Evolutionary conservation across 2,888 invertebrate genomes (phyloP), one percentile per base, ranked within the genome.

Genomic region (Cheilosia vernalis): DNA sequence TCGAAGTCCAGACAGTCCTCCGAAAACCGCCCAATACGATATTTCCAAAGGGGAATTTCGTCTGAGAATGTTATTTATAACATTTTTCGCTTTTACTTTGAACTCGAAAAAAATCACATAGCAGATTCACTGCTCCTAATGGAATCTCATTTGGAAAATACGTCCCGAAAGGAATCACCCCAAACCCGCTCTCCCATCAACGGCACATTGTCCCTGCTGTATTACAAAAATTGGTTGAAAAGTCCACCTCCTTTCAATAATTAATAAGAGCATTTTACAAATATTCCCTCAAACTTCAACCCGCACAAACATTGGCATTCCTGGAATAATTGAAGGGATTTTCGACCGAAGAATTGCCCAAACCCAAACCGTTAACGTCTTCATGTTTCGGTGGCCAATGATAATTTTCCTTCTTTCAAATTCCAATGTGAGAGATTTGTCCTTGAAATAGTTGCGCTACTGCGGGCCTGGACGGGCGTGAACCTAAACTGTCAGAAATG

Each of bases 211-310:
- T 37, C 10, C 58, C 30, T 53, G 49, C 30, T 53, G 40, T 13
- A 15, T n/a, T 42, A 33, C 0, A 27, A 27, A 6, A n/a, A 30
- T 19, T n/a, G 10, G 10, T 10, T 10, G 33, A 37, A 13, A 42
- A 24, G 9, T 17, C 9, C 33, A 47, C 47, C 47, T 55, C 5
- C 56, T n/a, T 40, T 61, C 42, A 51, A 44, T 61, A 60, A 55
- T 77, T 77, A 77, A 77, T 77, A 53, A 58, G 53, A 67, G 61
- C 42, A 77, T 77, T 60, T 53, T 67, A 58, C 44, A 37, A 77
- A 61, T 60, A 44, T 55, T 10, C 33, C 13, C 27, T 44, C 55
- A 64, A 47, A 19, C 56, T 30, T 40, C 15, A 24, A 21, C 51
- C 53, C 47, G 9, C 61, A 61, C 51, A 69, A 67, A 67, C 44